phyloP scores from a whole-genome alignment of 2,888 invertebrate species.

The Aspidiotus destructor region DNA sequence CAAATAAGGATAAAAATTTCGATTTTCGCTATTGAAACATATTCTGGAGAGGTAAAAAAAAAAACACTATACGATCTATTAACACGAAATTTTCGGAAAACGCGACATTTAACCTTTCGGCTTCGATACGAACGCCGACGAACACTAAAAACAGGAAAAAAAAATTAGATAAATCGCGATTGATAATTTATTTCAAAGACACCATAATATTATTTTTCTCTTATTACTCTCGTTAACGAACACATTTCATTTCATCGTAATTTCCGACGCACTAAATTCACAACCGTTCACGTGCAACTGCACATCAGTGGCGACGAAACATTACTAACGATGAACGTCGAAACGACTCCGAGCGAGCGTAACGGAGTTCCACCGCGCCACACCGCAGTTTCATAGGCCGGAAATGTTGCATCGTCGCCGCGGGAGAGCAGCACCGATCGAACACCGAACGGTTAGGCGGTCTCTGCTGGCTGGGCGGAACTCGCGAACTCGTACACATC shows the following conservation, averaged over 20 bases:
- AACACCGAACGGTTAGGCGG: neutral
- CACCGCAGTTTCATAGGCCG: neutral
- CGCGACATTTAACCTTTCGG: neutral
- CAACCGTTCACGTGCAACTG: neutral
- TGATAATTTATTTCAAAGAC: neutral
- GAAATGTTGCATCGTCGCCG: neutral
- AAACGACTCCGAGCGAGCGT: neutral
- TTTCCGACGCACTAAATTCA: neutral
- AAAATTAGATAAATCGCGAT: neutral
- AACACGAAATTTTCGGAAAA: neutral
- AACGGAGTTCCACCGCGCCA: neutral
- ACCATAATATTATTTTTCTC: neutral
- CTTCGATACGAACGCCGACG: neutral
- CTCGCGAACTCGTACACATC: neutral
- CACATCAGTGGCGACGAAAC: neutral
- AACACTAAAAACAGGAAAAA: neutral
- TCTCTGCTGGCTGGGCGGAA: neutral
- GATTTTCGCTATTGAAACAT: too few species aligned
- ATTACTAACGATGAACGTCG: neutral
- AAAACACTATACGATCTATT: neutral
- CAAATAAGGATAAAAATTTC: neutral
- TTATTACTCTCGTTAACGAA: neutral
- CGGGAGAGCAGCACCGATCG: neutral
- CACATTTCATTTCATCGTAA: neutral
- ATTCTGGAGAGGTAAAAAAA: neutral